Evolutionary conservation across 2,113 vertebrate species (phyloP).

Genomic region (Lamprologus sp.): DNA sequence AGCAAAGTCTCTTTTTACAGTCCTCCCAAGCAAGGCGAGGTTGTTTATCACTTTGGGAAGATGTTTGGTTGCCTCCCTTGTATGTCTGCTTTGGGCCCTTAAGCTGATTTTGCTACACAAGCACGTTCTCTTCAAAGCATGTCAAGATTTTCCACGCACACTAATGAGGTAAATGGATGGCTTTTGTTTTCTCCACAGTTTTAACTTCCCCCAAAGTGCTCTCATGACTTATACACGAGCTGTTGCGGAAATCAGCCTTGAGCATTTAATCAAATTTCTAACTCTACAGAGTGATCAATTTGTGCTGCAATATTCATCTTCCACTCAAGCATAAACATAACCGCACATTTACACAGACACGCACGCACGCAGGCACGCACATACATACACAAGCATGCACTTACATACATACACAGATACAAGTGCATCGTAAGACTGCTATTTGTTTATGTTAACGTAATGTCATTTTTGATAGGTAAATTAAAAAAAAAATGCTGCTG

Average conservation of each 20-base stretch:
- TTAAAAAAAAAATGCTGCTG: neutral
- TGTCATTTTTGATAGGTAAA: neutral
- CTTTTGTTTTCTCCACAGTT: conserved; percentile 64
- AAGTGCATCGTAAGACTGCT: neutral
- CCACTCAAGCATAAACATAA: neutral
- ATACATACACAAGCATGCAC: neutral
- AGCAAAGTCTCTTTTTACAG: conserved; percentile 38
- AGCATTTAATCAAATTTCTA: conserved; percentile 52
- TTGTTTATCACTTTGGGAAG: conserved; percentile 59
- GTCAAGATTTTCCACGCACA: conserved; percentile 57
- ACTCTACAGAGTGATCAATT: conserved; percentile 51
- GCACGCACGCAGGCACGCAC: neutral
- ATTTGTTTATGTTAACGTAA: conserved; percentile 11
- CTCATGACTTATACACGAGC: conserved; percentile 52
- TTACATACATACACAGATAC: neutral
- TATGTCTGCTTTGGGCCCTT: conserved; percentile 47
- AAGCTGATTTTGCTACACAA: conserved; percentile 54
- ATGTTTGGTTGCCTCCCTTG: conserved; percentile 50
- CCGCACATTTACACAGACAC: neutral
- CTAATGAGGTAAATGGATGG: conserved; percentile 68
- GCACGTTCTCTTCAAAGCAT: conserved; percentile 54
- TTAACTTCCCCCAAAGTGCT: conserved; percentile 50
- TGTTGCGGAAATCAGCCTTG: conserved; percentile 44
- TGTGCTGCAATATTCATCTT: conserved; percentile 39
- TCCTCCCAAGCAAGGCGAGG: conserved; percentile 23